Conservation (phyloP, 2,113 vertebrate species). For the Entelurus aequoreus region DNA sequence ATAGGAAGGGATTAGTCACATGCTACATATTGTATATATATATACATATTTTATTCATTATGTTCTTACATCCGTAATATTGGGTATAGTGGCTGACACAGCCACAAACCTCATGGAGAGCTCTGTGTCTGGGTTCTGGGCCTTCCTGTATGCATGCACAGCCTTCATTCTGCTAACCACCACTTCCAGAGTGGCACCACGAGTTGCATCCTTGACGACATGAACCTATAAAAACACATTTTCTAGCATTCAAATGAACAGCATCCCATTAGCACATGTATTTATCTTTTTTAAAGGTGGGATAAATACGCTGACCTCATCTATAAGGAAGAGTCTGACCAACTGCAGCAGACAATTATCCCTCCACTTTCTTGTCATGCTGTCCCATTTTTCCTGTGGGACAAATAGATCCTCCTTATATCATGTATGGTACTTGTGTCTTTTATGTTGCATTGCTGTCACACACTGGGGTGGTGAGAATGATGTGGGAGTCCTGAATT, state of each 20-base stretch:
- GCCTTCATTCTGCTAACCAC: constrained; percentile 98
- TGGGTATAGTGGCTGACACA: constrained; percentile 94
- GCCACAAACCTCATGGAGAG: constrained; percentile 87
- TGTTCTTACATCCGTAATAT: constrained; percentile 83
- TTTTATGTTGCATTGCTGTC: neutral
- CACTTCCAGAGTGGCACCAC: constrained; percentile 93
- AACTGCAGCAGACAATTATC: constrained; percentile 88
- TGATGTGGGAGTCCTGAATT: constrained; percentile 91
- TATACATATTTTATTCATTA: neutral
- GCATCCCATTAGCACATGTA: neutral
- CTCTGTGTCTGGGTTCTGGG: constrained; percentile 53
- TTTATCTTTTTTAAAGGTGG: neutral
- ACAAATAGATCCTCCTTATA: neutral
- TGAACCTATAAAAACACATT: constrained; percentile 77
- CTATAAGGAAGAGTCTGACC: constrained; percentile 90
- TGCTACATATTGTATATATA: neutral
- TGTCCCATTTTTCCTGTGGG: constrained; percentile 96
- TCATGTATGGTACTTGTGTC: neutral
- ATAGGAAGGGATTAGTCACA: neutral
- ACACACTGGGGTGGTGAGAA: constrained; percentile 95
- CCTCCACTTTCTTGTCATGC: constrained; percentile 96
- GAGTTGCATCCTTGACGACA: constrained; percentile 86
- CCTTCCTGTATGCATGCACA: constrained; percentile 69
- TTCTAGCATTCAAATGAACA: neutral
- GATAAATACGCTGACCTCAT: constrained; percentile 75